Conservation (phyloP, 2,888 invertebrate genomes). For the Petrolisthes manimaculis region DNA sequence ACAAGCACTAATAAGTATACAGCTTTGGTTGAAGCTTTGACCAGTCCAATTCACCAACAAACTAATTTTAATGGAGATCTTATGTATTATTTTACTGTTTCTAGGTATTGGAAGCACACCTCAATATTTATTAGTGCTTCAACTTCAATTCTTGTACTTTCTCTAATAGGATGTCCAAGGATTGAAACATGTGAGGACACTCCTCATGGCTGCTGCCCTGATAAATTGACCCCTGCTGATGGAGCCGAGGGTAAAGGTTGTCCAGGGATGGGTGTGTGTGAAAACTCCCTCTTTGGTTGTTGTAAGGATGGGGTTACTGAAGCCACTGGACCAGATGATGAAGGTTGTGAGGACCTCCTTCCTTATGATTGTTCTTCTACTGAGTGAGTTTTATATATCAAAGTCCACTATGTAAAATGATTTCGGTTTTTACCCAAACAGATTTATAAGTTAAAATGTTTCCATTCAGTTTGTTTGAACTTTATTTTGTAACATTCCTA, state of each 20-base stretch:
- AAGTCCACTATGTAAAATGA: too few species aligned
- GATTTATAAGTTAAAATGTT: too few species aligned
- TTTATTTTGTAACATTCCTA: too few species aligned
- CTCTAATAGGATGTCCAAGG: slow-evolving; percentile 68
- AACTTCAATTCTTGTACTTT: not conserved
- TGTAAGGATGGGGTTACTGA: slow-evolving; percentile 78
- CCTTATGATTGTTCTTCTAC: slow-evolving; percentile 69
- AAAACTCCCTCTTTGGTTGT: slow-evolving; percentile 70
- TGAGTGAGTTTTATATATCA: slow-evolving; percentile 72
- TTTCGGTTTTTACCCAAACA: too few species aligned
- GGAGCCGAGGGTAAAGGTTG: slow-evolving; percentile 67
- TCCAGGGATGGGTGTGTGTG: slow-evolving; percentile 36
- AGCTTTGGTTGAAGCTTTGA: too few species aligned
- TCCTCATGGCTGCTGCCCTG: slow-evolving; percentile 78
- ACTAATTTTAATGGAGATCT: too few species aligned
- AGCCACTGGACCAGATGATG: slow-evolving; percentile 81
- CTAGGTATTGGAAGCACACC: too few species aligned
- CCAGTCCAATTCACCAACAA: too few species aligned
- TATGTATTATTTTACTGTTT: too few species aligned
- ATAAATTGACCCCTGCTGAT: slow-evolving; percentile 75
- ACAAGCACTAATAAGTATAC: not conserved
- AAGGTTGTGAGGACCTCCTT: slow-evolving; percentile 69
- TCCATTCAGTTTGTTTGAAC: too few species aligned
- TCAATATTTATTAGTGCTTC: not conserved
- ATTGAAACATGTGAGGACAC: slow-evolving; percentile 80